Conservation (phyloP, 2,888 invertebrate genomes). For the Julus scandinavius region DNA sequence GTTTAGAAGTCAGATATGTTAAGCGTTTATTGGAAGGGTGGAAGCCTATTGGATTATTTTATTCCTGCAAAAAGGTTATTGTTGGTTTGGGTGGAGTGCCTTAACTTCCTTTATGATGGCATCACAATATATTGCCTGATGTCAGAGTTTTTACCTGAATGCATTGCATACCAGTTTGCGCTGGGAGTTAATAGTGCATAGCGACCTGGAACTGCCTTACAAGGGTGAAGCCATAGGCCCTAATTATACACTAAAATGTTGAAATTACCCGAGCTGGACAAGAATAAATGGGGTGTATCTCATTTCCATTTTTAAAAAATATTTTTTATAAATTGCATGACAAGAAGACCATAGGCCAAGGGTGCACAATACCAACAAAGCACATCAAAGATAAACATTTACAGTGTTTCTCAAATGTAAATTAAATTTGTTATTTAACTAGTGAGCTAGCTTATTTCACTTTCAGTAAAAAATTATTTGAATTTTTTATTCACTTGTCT, state of each 20-base stretch:
- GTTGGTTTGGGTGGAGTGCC: slow-evolving; percentile 18
- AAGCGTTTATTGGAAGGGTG: slow-evolving; percentile 29
- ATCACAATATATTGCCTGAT: slow-evolving; percentile 7
- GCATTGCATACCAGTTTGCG: neutral
- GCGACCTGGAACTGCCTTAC: neutral
- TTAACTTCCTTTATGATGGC: slow-evolving; percentile 29
- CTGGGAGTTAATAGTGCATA: neutral
- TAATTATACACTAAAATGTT: slow-evolving; percentile 1
- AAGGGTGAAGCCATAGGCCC: slow-evolving; percentile 34
- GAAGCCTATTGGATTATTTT: neutral
- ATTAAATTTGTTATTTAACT: too few species aligned
- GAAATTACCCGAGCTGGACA: neutral
- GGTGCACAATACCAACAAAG: too few species aligned
- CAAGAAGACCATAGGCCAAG: neutral
- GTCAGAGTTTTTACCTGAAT: neutral
- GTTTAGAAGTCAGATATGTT: neutral
- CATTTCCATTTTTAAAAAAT: neutral
- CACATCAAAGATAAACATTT: too few species aligned
- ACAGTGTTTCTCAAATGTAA: too few species aligned
- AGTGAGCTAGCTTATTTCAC: too few species aligned
- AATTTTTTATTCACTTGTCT: too few species aligned
- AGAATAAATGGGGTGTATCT: neutral
- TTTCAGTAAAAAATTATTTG: too few species aligned
- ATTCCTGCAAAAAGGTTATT: slow-evolving; percentile 30
- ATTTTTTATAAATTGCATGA: neutral